Evolutionary conservation across 2,888 invertebrate genomes (phyloP), one percentile per base, ranked within the genome.

Genomic region (Amphipoea oculea): DNA sequence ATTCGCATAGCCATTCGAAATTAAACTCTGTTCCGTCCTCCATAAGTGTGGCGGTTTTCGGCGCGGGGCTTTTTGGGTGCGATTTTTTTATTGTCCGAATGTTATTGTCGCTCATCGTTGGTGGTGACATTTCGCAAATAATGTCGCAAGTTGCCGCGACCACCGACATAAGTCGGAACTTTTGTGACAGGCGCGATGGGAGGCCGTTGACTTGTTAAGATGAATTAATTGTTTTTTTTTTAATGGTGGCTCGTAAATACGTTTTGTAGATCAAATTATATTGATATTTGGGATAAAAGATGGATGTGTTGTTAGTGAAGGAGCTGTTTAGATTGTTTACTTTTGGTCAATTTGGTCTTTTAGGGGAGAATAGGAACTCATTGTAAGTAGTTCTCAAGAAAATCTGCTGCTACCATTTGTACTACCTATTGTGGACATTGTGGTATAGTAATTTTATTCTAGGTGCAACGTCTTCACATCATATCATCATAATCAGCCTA

Each of bases 41-140:
- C 2, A 72, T 73, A 85, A 78, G 76, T 68, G 69, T 12, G 48
- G 11, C 0, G 3, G 17, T 40, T 60, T 73, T 76, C 40, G 12
- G 40, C 14, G 5, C 20, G 40, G 1, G 23, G 29, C 11, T 74
- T 78, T 76, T 23, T 6, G 51, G 66, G 66, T 83, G 60, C 62
- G 68, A 57, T 51, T 85, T 88, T 89, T 89, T 88, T 84, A 70
- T 68, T 84, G 88, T 85, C 76, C 40, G 78, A 83, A 87, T 89
- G 91, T 92, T 92, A 92, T 92, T 93, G 92, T 91, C 90, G 90
- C 83, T 87, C 91, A 87, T 91, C 92, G 93, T 92, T 93, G 93
- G 93, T 93, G 93, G 94, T 94, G 94, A 93, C 94, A 94, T 92
- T 91, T 94, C 89, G 93, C 94, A 93, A 94, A 94, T 94, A 94